These are phyloP conservation scores for Drosophila murphyi DNA, from an alignment of 1,140 invertebrate species.

Conservation along the genomic window DNA sequence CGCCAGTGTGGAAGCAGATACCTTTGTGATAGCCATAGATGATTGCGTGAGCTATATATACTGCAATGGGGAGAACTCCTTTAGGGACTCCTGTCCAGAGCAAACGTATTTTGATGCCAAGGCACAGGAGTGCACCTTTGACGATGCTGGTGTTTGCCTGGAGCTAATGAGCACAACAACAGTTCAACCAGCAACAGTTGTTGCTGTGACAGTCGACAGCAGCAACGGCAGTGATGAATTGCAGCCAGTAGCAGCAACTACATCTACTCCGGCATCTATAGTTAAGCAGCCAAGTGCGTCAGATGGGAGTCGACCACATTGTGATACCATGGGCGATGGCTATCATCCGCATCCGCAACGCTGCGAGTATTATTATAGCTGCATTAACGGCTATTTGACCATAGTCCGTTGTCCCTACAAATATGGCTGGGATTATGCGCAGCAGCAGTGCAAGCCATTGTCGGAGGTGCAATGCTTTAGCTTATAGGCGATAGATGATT, in stretches of 20 bases:
- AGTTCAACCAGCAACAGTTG: not conserved
- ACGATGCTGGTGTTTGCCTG: slow-evolving; percentile 59
- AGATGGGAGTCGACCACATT: slow-evolving; percentile 52
- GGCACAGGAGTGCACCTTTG: slow-evolving; percentile 67
- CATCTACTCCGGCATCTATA: not conserved
- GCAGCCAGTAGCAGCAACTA: slow-evolving; percentile 3
- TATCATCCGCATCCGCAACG: slow-evolving; percentile 64
- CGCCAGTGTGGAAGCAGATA: slow-evolving; percentile 40
- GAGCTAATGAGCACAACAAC: not conserved
- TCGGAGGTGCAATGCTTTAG: slow-evolving; percentile 54
- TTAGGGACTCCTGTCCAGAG: slow-evolving; percentile 65
- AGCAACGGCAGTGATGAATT: not conserved
- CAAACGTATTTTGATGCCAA: slow-evolving; percentile 70
- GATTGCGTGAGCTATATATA: slow-evolving; percentile 73
- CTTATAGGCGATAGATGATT: slow-evolving; percentile 23
- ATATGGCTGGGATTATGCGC: slow-evolving; percentile 62
- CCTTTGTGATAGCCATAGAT: slow-evolving; percentile 60
- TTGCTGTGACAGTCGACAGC: not conserved
- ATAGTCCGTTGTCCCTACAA: slow-evolving; percentile 72
- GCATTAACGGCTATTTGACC: slow-evolving; percentile 64
- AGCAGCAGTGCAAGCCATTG: slow-evolving; percentile 54
- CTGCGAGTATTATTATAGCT: slow-evolving; percentile 76
- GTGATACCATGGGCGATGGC: slow-evolving; percentile 39
- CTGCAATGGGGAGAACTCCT: slow-evolving; percentile 68
- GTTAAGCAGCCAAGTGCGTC: not conserved